Percentiles rank a stretch among this genome's conserved stretches.
Evolutionary conservation across 1,140 invertebrate genomes (phyloP).

Genomic region (Holotrichia oblita): DNA sequence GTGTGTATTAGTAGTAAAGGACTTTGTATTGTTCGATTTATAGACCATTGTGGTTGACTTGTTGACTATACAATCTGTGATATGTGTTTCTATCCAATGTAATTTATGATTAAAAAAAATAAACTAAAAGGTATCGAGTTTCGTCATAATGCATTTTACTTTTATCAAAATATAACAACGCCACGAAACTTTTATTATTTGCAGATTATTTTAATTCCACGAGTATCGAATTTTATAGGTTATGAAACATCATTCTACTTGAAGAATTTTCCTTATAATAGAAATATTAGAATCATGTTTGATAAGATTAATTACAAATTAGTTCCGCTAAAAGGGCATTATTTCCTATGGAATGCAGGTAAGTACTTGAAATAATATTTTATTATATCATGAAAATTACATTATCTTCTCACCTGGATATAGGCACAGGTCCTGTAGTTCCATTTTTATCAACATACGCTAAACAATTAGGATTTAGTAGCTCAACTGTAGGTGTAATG

Average conservation of each 20-base stretch:
- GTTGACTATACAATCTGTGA: no score
- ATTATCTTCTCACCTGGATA: conserved; percentile 27
- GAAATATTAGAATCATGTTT: conserved; percentile 45
- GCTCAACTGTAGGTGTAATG: conserved; percentile 78
- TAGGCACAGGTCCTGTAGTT: conserved; percentile 83
- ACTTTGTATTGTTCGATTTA: no score
- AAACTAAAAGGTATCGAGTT: not conserved
- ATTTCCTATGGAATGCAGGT: conserved; percentile 91
- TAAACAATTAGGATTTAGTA: conserved; percentile 83
- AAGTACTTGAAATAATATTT: conserved; percentile 54
- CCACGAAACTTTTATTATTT: not conserved
- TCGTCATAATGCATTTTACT: not conserved
- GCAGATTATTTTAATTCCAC: not conserved
- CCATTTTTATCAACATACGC: conserved; percentile 85
- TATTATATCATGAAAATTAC: conserved; percentile 38
- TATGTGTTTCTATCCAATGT: no score
- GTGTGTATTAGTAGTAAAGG: no score
- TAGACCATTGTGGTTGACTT: no score
- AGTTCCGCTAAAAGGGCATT: conserved; percentile 87
- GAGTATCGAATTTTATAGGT: conserved; percentile 20
- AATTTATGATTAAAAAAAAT: not conserved
- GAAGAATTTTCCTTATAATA: not conserved
- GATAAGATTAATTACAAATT: conserved; percentile 74
- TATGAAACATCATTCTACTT: not conserved
- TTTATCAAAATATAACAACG: not conserved